Percentiles rank a stretch among this genome's conserved stretches.
Evolutionary conservation across 2,888 invertebrate species (phyloP).

Genomic region (Hypomecis atomaria): DNA sequence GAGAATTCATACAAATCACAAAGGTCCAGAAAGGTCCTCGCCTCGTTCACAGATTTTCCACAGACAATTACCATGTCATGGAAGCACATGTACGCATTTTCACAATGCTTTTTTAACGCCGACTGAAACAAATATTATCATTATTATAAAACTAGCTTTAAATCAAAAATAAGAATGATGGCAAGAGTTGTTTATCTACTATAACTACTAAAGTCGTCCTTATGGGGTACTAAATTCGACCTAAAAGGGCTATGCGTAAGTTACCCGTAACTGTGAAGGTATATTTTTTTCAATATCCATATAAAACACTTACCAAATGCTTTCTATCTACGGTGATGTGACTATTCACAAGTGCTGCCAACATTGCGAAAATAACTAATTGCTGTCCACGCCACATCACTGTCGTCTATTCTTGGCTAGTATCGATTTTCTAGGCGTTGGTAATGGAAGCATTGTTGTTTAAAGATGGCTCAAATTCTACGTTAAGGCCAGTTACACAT

Average conservation of each 20-base stretch:
- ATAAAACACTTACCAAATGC: constrained; percentile 59
- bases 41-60: constrained; percentile 75
- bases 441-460: constrained; percentile 5
- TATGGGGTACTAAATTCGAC: neutral
- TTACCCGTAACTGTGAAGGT: too few relatives aligned
- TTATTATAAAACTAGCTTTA: too few relatives aligned
- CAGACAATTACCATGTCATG: constrained; percentile 73
- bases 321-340: constrained; percentile 65
- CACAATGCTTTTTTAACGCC: constrained; percentile 70
- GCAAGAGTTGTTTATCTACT: neutral
- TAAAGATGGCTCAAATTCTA: neutral
- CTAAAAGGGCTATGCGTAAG: neutral
- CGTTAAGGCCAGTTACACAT: constrained; percentile 11
- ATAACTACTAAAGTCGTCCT: neutral
- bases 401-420: constrained; percentile 11
- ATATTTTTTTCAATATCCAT: too few relatives aligned
- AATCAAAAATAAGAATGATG: too few relatives aligned
- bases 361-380: constrained; percentile 22
- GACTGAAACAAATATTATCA: constrained; percentile 64
- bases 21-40: constrained; percentile 72
- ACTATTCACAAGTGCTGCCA: constrained; percentile 44
- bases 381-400: constrained; percentile 20
- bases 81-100: constrained; percentile 72
- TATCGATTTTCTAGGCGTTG: constrained; percentile 19
- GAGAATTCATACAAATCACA: constrained; percentile 77